Evolutionary conservation across 2,888 invertebrate species (phyloP), one percentile per base, ranked within the genome.

Genomic region (Ditylenchus weischeri): DNA sequence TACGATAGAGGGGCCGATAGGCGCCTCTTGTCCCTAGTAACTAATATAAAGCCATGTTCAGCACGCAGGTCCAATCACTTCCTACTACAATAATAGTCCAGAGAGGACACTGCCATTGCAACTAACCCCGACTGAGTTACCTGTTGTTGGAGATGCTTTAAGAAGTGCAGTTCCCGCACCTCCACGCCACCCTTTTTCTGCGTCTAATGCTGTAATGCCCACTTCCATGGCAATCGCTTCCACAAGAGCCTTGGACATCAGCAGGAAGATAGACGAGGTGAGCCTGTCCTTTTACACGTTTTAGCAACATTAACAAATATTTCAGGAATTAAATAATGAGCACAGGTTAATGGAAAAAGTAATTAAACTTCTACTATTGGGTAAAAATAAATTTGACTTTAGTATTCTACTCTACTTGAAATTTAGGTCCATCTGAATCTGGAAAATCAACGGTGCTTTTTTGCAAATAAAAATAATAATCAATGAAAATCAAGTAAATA

Each of bases 401-500:
- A 13, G 43, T 43, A 43, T 43, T 43, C 8, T 43, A 43, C 15
- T 43, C 11, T 29, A 29, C 2, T 29, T 2, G 8, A 43, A 23
- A 15, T 54, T 54, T 54, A 54, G 54, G 54, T 29, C 54, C 54
- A 54, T 54, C 54, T 54, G 54, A 54, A 29, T 54, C 54, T 21
- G 54, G 54, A 54, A 54, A 54, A 54, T 23, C 23, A 15, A 54
- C 54, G 54, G 54, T 54, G 54, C 13, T 54, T 13, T 7, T 15
- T 21, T 29, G n/a, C 43, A 10, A 43, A 43, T 38, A 38, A 11
- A 15, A 43, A 43, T 43, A 43, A 43, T 8, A 43, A 43, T 29
- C 29, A 29, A 43, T 13, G 8, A 13, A 6, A 43, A 43, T 43
- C 1, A 43, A 43, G 3, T 43, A 3, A 15, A 8, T 43, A 43